Evolutionary conservation across 1,140 invertebrate species (phyloP), one percentile per base, ranked within the genome.

Genomic region (Drosophila pachea): DNA sequence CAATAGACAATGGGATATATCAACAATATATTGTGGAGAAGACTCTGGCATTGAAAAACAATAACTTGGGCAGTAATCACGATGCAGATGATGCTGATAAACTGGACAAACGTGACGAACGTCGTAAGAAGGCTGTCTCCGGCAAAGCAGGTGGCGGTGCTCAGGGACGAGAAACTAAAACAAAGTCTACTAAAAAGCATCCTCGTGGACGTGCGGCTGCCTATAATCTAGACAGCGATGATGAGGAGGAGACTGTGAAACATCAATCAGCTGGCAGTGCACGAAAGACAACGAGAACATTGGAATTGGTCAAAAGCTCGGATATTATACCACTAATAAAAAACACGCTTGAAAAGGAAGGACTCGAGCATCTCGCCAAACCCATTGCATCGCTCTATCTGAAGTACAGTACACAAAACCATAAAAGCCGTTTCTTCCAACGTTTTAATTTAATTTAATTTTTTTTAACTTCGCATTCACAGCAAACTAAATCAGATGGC

Each of bases 131-230:
- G 89, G 96, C 96, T 2, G 90, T 93, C 32, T 92, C 92, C 64
- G 96, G 96, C 4, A 97, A 97, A 92, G 92, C 92, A 47, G 96
- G 97, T 32, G 97, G 97, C 36, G 97, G 97, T 9, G 94, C 93
- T 33, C 97, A 98, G 90, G 97, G 97, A 0, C 91, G 97, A 58
- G 97, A 99, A 91, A 97, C 97, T 0, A 99, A 98, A 91, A 98
- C 96, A 0, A 98, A 97, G 89, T 95, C 97, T 5, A 95, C 95
- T 0, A 99, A 99, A 82, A 96, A 95, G 81, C 92, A 93, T 87
- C 90, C 90, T 64, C 90, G 89, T 77, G 90, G 89, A 32, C 91
- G 90, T 89, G 90, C 91, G 54, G 88, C 86, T 56, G 90, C 90
- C 81, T 91, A 93, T 60, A 91, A 91, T 38, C 93, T 94, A 73